Evolutionary conservation across 2,888 invertebrate genomes (phyloP).

Genomic region (Protophormia terraenovae): DNA sequence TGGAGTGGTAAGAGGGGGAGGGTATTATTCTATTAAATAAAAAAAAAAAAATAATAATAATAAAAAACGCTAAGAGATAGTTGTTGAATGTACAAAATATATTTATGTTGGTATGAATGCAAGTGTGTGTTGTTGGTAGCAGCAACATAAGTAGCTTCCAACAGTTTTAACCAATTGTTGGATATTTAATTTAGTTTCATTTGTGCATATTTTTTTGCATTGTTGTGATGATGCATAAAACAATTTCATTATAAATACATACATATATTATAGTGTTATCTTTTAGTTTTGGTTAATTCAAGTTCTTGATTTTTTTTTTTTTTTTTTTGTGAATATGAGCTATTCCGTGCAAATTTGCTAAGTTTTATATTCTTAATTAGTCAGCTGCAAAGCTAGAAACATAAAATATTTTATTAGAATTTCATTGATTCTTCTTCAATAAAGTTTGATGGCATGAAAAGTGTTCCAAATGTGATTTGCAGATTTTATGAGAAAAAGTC

Average conservation of each 20-base stretch:
- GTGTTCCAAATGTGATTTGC: too few species aligned
- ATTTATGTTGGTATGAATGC: constrained; percentile 12
- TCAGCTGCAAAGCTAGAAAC: too few species aligned
- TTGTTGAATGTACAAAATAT: constrained; percentile 39
- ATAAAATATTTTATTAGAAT: too few species aligned
- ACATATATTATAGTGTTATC: constrained; percentile 11
- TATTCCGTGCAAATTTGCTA: neutral
- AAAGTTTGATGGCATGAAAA: too few species aligned
- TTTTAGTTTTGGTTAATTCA: constrained; percentile 19
- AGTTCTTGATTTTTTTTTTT: constrained; percentile 37
- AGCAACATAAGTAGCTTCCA: constrained; percentile 49
- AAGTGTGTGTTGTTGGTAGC: constrained; percentile 2
- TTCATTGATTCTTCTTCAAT: too few species aligned
- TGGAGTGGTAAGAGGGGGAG: neutral
- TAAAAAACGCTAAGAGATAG: neutral
- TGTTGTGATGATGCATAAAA: constrained; percentile 54
- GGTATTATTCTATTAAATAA: neutral
- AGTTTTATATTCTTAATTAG: too few species aligned
- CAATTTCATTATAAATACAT: constrained; percentile 36
- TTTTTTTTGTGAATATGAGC: constrained; percentile 4
- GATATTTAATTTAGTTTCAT: constrained; percentile 45
- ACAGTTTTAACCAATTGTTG: constrained; percentile 36
- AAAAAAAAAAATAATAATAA: neutral
- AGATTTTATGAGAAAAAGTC: too few species aligned
- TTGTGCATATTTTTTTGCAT: constrained; percentile 5